A percentile compares a stretch with the other conserved stretches of the same genome.
phyloP scores from a whole-genome alignment of 2,888 invertebrate species.

The Pyralis farinalis region DNA sequence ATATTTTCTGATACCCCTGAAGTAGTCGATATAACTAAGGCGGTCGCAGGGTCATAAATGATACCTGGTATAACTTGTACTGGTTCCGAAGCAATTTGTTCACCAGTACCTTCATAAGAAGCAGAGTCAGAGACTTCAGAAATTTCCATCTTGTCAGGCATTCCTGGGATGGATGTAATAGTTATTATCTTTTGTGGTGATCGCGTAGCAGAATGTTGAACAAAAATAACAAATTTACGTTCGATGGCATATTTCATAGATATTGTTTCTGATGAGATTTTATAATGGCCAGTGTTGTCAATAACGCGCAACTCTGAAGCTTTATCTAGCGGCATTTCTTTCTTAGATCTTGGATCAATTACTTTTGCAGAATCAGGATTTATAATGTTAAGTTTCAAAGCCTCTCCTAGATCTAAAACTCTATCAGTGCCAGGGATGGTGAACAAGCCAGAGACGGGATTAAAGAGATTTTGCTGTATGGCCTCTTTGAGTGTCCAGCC shows the following conservation, averaged over 20 bases:
- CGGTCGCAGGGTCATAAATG: constrained; percentile 89
- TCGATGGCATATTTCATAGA: constrained; percentile 89
- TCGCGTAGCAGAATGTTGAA: constrained; percentile 65
- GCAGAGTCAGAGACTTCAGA: constrained; percentile 65
- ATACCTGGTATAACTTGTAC: constrained; percentile 86
- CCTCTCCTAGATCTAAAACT: constrained; percentile 91
- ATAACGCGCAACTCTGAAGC: constrained; percentile 90
- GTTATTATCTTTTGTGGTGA: constrained; percentile 84
- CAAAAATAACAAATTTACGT: constrained; percentile 82
- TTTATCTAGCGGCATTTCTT: constrained; percentile 84
- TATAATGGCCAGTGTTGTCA: constrained; percentile 89
- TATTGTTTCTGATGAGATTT: constrained; percentile 70
- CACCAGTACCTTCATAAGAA: constrained; percentile 36
- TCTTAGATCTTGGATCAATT: constrained; percentile 87
- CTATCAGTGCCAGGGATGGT: constrained; percentile 93
- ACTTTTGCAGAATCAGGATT: constrained; percentile 91
- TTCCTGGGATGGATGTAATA: constrained; percentile 86
- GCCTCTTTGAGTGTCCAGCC: constrained; percentile 93
- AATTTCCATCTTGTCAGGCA: constrained; percentile 87
- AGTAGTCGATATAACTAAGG: constrained; percentile 86
- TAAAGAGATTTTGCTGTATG: constrained; percentile 89
- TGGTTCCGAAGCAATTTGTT: constrained; percentile 82
- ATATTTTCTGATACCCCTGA: constrained; percentile 86
- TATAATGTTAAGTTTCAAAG: constrained; percentile 91
- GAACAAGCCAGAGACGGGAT: constrained; percentile 91